phyloP scores from a whole-genome alignment of 2,888 invertebrate species.

The Therioaphis trifolii region DNA sequence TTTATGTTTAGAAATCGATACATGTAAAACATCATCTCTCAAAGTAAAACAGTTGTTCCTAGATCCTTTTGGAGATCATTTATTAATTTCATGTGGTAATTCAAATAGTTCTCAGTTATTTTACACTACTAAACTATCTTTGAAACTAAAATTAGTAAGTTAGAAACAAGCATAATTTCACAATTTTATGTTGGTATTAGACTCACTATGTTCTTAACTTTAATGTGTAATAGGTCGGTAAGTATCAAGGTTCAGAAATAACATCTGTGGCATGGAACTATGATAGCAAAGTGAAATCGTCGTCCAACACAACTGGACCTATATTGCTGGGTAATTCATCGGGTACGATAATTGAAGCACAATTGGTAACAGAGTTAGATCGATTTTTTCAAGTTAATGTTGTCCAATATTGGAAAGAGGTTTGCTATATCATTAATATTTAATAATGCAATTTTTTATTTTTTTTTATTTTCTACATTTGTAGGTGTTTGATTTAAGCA shows the following conservation, averaged over 20 bases:
- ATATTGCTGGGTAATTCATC: constrained; percentile 91
- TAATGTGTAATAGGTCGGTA: constrained; percentile 51
- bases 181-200: neutral
- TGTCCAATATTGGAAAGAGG: constrained; percentile 88
- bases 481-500: constrained; percentile 89
- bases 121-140: constrained; percentile 49
- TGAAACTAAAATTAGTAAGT: constrained; percentile 47
- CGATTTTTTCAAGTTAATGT: constrained; percentile 80
- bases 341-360: constrained; percentile 91
- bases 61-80: constrained; percentile 62
- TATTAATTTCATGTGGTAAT: constrained; percentile 55
- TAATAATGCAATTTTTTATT: neutral
- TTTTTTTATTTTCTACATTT: constrained; percentile 63
- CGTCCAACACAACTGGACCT: constrained; percentile 76
- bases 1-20: constrained; percentile 60
- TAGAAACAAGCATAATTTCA: neutral
- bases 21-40: constrained; percentile 45
- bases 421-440: constrained; percentile 68
- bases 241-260: constrained; percentile 72
- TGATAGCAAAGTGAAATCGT: constrained; percentile 67
- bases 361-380: constrained; percentile 84
- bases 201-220: neutral
- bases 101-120: constrained; percentile 42
- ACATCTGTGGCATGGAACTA: constrained; percentile 93
- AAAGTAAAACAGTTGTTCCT: constrained; percentile 62